Evolutionary conservation across 1,140 invertebrate genomes (phyloP).

Genomic region (Oscheius sp.): DNA sequence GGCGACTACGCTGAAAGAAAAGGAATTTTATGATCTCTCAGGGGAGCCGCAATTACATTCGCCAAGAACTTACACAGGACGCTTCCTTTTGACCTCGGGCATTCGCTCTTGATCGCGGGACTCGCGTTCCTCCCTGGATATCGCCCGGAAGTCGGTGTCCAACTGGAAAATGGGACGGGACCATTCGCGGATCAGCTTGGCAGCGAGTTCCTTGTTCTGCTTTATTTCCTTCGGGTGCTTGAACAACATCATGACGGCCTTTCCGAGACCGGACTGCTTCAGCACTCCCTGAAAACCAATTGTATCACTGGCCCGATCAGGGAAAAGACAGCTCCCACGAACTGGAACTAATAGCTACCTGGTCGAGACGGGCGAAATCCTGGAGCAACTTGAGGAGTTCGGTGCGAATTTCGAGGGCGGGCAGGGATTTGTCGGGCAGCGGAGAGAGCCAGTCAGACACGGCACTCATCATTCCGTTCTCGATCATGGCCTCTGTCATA

Average conservation of each 20-base stretch:
- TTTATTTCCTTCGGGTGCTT: constrained; percentile 97
- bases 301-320: constrained; percentile 78
- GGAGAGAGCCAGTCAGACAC: constrained; percentile 80
- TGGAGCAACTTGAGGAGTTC: constrained; percentile 74
- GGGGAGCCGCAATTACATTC: too few relatives aligned
- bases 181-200: constrained; percentile 77
- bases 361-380: constrained; percentile 45
- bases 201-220: constrained; percentile 83
- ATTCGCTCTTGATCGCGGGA: constrained; percentile 85
- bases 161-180: constrained; percentile 59
- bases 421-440: constrained; percentile 90
- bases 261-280: constrained; percentile 84
- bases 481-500: constrained; percentile 55
- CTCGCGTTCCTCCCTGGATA: constrained; percentile 73
- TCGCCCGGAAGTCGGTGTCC: constrained; percentile 78
- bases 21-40: too few relatives aligned
- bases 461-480: constrained; percentile 57
- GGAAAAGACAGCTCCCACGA: too few relatives aligned
- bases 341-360: constrained; percentile 33
- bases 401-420: constrained; percentile 85
- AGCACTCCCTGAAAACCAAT: constrained; percentile 78
- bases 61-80: constrained; percentile 7
- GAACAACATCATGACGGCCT: constrained; percentile 96
- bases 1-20: too few relatives aligned
- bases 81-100: constrained; percentile 67